Base-by-base conservation (phyloP, 2,113 vertebrate species). In the Vireo altiloquus region DNA sequence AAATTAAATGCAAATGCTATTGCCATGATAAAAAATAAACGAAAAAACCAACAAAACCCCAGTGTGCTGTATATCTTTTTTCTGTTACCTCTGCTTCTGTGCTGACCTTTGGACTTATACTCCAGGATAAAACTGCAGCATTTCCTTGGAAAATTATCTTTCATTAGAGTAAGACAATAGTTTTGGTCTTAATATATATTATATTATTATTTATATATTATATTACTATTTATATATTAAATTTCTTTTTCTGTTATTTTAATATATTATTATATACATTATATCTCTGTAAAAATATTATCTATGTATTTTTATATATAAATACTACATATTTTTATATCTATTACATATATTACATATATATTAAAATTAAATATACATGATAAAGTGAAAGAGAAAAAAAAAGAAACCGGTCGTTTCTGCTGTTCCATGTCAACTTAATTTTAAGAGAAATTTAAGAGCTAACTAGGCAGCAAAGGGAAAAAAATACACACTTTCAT, bases 401-500 rank as follows among this genome's bases (percentile, higher is more conserved):
- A 57, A 60, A n/a, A 10, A 25, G 4, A 71, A 82, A 12, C 2
- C 8, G 4, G 0, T 1, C 27, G 2, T 35, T 61, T 50, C 54
- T 52, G 16, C n/a, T 69, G 15, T 24, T 87, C 59, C 2, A 0
- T 24, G 13, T 35, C 60, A 74, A 40, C 10, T 35, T 79, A 54
- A 21, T 40, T 52, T 72, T 64, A 68, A 50, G 16, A 78, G n/a
- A 56, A 23, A 47, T 81, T 39, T 33, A 65, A 56, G 47, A 74
- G 10, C 66, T 76, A 64, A 77, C 33, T 49, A 37, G 44, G 71
- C 35, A 86, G 53, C 30, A 83, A 83, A 23, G 19, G 2, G 28
- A 15, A 64, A 72, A 59, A 56, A n/a, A 5, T 1, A 7, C 15
- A 11, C 2, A 4, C 17, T 76, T 72, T 35, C 30, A 60, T 44